phyloP scores from a whole-genome alignment of 2,113 vertebrate species.

The Holacanthus passer region DNA sequence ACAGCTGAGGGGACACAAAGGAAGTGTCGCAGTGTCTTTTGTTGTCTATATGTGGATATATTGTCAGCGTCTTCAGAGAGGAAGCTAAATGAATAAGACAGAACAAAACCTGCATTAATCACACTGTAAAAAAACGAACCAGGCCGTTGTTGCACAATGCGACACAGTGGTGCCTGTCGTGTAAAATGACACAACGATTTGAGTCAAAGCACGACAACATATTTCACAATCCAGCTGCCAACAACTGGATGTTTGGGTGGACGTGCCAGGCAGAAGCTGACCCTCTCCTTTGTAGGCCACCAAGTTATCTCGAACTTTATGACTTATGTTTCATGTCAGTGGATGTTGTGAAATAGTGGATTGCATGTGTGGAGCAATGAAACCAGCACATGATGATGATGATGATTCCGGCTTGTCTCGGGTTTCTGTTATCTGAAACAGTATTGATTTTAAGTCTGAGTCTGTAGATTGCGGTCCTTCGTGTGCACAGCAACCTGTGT shows the following conservation, averaged over 20 bases:
- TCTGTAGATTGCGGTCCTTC: conserved; percentile 29
- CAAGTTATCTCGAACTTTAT: neutral
- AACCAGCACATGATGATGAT: neutral
- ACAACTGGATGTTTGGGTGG: neutral
- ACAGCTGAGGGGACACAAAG: neutral
- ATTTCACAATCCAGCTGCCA: conserved; percentile 23
- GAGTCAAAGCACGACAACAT: neutral
- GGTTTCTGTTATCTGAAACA: conserved; percentile 62
- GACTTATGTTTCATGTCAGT: neutral
- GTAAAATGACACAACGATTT: conserved; percentile 27
- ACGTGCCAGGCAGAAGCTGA: neutral
- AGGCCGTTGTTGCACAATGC: conserved; percentile 22
- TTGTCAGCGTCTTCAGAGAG: neutral
- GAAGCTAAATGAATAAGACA: neutral
- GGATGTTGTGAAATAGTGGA: neutral
- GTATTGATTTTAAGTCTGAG: conserved; percentile 59
- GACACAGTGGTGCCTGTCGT: neutral
- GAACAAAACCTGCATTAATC: conserved; percentile 25
- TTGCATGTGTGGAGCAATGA: neutral
- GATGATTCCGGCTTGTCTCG: conserved; percentile 22
- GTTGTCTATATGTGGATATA: neutral
- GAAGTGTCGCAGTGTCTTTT: neutral
- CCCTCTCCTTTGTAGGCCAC: neutral
- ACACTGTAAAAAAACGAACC: conserved; percentile 12
- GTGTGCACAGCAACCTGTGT: neutral